Evolutionary conservation across 2,797 vertebrate genomes (phyloP).

Genomic region (Sebastes taczanowskii): DNA sequence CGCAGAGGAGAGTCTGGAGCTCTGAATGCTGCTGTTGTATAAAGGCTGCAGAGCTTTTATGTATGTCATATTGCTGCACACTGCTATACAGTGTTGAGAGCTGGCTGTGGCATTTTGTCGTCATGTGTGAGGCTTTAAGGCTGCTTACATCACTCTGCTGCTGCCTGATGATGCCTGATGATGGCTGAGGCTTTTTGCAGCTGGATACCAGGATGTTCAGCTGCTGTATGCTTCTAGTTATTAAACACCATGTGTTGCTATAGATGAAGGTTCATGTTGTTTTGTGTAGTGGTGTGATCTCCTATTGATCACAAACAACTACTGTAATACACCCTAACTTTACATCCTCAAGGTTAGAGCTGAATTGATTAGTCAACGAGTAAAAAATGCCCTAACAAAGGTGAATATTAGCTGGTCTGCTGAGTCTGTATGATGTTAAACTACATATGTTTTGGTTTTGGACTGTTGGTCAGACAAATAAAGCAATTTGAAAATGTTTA

Average conservation of each 20-base stretch:
- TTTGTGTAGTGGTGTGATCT: not conserved
- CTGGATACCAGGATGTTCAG: conserved; percentile 18
- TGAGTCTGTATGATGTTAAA: not conserved
- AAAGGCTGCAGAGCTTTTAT: not conserved
- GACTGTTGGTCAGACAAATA: not conserved
- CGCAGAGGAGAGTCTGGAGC: conserved; percentile 27
- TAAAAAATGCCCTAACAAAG: too few species aligned
- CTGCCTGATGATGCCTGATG: not conserved
- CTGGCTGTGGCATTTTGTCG: not conserved
- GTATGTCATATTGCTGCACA: not conserved
- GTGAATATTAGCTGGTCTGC: not conserved
- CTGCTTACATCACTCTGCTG: conserved; percentile 33
- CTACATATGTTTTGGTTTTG: not conserved
- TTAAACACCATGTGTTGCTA: not conserved
- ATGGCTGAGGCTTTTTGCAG: conserved; percentile 10
- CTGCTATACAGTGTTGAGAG: not conserved
- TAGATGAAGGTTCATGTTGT: not conserved
- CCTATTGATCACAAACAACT: conserved; percentile 1
- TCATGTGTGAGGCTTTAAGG: conserved; percentile 14
- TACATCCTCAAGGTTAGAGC: not conserved
- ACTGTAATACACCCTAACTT: not conserved
- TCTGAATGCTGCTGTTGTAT: not conserved
- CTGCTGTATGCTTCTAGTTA: not conserved
- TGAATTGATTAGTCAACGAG: not conserved
- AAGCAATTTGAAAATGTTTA: not conserved